These are phyloP conservation scores for Zophobas atratus DNA, from an alignment of 1,140 invertebrate genomes.

Conservation along the genomic window DNA sequence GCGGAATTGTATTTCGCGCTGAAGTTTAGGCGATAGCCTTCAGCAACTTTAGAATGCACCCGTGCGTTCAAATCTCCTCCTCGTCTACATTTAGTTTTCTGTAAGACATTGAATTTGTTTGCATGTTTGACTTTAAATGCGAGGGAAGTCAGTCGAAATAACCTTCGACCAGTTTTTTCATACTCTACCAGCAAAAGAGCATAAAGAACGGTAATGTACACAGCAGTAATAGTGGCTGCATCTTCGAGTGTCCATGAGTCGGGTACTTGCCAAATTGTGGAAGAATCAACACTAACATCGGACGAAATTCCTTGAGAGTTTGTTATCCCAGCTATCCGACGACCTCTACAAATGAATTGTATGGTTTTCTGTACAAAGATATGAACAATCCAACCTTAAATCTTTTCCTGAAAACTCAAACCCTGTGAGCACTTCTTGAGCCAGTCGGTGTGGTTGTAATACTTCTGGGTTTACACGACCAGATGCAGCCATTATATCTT, in stretches of 20 bases:
- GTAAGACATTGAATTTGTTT: no score
- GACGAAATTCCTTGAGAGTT: slow-evolving; percentile 74
- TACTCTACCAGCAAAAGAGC: slow-evolving; percentile 75
- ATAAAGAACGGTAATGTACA: slow-evolving; percentile 89
- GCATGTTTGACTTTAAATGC: no score
- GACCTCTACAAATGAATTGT: slow-evolving; percentile 68
- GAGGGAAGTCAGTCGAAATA: no score
- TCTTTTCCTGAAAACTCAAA: slow-evolving; percentile 79
- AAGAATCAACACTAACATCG: slow-evolving; percentile 75
- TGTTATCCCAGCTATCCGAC: slow-evolving; percentile 81
- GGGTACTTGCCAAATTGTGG: slow-evolving; percentile 81
- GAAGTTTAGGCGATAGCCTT: no score
- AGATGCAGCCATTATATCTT: slow-evolving; percentile 82
- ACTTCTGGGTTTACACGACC: slow-evolving; percentile 72
- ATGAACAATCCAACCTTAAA: slow-evolving; percentile 10
- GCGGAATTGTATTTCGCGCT: no score
- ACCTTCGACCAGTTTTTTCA: neutral
- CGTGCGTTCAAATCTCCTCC: no score
- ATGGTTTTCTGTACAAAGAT: no score
- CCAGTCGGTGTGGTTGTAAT: slow-evolving; percentile 69
- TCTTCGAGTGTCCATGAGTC: slow-evolving; percentile 76
- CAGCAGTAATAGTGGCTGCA: slow-evolving; percentile 90
- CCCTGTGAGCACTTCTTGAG: slow-evolving; percentile 79
- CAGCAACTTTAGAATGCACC: no score
- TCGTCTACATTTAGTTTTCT: no score